phyloP scores from a whole-genome alignment of 2,797 vertebrate genomes.

The Macropus fuliginosus region DNA sequence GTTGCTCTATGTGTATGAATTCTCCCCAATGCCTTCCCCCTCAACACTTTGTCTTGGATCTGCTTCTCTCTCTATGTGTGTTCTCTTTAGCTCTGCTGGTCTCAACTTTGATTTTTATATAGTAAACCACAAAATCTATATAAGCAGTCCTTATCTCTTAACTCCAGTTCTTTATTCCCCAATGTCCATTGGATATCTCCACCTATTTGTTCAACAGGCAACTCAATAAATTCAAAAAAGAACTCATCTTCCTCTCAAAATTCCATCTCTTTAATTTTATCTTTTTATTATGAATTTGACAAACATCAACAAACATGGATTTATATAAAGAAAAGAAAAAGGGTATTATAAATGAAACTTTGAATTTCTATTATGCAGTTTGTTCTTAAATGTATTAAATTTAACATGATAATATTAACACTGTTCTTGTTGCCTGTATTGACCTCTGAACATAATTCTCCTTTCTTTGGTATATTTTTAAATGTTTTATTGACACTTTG shows the following conservation, averaged over 20 bases:
- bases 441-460: neutral
- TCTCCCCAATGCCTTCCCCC: neutral
- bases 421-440: neutral
- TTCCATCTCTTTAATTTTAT: neutral
- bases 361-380: neutral
- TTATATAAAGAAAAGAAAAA: neutral
- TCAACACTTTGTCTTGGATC: neutral
- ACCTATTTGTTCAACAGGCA: neutral
- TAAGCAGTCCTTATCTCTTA: neutral
- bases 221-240: neutral
- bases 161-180: neutral
- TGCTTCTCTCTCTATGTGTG: no score
- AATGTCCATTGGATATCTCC: neutral
- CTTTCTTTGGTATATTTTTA: neutral
- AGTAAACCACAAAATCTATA: neutral
- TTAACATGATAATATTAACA: neutral
- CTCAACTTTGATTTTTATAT: neutral
- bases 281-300: neutral
- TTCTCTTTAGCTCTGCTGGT: neutral
- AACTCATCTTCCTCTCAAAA: neutral
- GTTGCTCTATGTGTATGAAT: neutral
- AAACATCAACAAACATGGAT: neutral
- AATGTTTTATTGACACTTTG: neutral
- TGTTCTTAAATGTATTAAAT: neutral
- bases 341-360: neutral